Evolutionary conservation across 2,113 vertebrate genomes (phyloP).

Genomic region (Aix galericulata): DNA sequence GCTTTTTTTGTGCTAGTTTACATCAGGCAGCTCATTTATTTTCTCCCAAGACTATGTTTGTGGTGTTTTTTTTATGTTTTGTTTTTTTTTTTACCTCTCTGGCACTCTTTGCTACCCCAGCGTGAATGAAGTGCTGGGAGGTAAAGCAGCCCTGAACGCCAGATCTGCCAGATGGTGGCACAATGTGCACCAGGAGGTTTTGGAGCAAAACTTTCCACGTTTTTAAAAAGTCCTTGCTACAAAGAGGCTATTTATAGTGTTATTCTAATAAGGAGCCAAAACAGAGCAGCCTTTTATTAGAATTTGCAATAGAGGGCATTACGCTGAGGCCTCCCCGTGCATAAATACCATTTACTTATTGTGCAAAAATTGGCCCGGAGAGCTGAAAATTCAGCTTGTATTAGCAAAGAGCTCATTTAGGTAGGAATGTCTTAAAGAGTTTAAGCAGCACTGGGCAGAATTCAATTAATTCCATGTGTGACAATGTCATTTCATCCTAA

Average conservation of each 20-base stretch:
- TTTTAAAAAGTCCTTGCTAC: slow-evolving; percentile 20
- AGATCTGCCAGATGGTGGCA: slow-evolving; percentile 51
- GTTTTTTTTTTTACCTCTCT: neutral
- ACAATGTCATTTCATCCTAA: slow-evolving; percentile 41
- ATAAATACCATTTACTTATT: slow-evolving; percentile 22
- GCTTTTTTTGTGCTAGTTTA: neutral
- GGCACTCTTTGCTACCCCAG: neutral
- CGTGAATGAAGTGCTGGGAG: neutral
- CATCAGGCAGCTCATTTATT: neutral
- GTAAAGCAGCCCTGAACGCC: neutral
- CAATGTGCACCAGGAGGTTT: slow-evolving; percentile 18
- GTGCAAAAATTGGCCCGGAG: neutral
- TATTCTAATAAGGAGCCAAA: slow-evolving; percentile 36
- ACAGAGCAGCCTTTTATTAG: slow-evolving; percentile 64
- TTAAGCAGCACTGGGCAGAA: slow-evolving; percentile 8
- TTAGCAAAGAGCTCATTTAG: slow-evolving; percentile 31
- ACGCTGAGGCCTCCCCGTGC: neutral
- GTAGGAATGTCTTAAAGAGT: slow-evolving; percentile 46
- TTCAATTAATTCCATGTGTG: slow-evolving; percentile 22
- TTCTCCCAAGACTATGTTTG: neutral
- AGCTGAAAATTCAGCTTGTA: neutral
- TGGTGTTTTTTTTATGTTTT: neutral
- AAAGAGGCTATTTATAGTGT: slow-evolving; percentile 62
- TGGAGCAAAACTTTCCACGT: slow-evolving; percentile 1
- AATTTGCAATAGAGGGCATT: neutral